Percentiles rank a stretch among this genome's conserved stretches.
Evolutionary conservation across 2,113 vertebrate genomes (phyloP).

Genomic region (Ardeotis arabs): DNA sequence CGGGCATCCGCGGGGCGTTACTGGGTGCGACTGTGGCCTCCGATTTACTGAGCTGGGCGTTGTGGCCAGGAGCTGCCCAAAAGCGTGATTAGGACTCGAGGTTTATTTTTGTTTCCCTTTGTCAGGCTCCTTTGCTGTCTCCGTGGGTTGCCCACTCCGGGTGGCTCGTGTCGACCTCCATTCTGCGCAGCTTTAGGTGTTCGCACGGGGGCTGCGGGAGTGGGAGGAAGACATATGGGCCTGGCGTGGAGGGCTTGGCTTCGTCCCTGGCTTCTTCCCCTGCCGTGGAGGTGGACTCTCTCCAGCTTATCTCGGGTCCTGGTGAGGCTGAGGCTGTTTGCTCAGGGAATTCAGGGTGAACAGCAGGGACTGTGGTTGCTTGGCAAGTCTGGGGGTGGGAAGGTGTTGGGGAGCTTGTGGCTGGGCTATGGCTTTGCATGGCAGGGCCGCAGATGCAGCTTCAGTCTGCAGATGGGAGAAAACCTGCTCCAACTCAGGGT

Average conservation of each 20-base stretch:
- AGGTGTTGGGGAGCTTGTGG: not conserved
- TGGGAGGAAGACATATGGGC: not conserved
- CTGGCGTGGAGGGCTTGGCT: not conserved
- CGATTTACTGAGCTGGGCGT: not conserved
- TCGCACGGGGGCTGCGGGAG: not conserved
- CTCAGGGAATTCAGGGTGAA: not conserved
- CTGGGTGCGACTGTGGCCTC: not conserved
- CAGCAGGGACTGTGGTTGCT: not conserved
- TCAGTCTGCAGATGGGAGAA: not conserved
- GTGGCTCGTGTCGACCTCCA: not conserved
- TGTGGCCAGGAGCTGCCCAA: not conserved
- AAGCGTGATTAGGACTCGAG: not conserved
- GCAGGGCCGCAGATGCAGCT: not conserved
- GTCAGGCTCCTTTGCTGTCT: not conserved
- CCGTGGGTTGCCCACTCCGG: not conserved
- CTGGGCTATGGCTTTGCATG: no score
- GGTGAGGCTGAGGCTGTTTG: not conserved
- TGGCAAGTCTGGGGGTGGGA: not conserved
- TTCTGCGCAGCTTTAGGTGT: not conserved
- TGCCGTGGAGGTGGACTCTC: fast-evolving
- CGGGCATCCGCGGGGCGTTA: not conserved
- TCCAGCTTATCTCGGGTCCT: not conserved
- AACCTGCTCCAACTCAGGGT: not conserved
- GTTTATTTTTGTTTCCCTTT: not conserved
- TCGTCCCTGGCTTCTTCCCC: not conserved